A percentile compares a stretch with the other conserved stretches of the same genome.
Conservation (phyloP, 2,888 invertebrate species). For the Luperina testacea region DNA sequence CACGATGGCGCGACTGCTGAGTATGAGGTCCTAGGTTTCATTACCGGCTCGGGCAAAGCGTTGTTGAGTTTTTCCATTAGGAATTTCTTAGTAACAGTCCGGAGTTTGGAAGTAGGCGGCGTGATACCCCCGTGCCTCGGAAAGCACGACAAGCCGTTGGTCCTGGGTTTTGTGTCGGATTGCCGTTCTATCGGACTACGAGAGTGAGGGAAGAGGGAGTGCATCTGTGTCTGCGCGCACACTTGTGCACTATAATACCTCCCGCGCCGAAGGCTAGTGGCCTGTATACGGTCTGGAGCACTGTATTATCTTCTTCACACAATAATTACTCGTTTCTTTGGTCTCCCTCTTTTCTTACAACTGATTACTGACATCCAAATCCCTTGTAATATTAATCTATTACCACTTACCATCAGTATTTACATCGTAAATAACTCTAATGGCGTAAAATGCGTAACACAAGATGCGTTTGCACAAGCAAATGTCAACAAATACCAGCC, state of each 20-base stretch:
- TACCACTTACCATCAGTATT: slow-evolving; percentile 1
- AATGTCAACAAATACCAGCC: slow-evolving; percentile 40
- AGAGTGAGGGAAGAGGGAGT: no score
- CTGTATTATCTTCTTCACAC: no score
- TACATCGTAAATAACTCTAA: slow-evolving; percentile 12
- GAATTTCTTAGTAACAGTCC: neutral
- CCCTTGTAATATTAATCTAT: neutral
- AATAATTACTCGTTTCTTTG: no score
- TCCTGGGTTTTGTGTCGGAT: no score
- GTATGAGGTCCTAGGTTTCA: no score
- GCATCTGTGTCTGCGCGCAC: no score
- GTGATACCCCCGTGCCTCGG: neutral
- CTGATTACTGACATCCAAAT: neutral
- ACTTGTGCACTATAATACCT: no score
- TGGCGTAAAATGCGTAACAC: slow-evolving; percentile 43
- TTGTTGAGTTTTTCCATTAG: neutral
- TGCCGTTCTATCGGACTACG: no score
- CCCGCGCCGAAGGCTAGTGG: no score
- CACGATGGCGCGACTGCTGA: no score
- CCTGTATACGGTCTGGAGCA: no score
- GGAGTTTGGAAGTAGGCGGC: neutral
- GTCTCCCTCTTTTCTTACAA: no score
- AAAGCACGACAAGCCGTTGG: neutral
- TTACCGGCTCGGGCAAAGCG: neutral
- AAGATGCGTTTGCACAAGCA: slow-evolving; percentile 46